Percentiles rank a stretch among this genome's conserved stretches.
Conservation (phyloP, 2,113 vertebrate genomes). For the Phrynosoma platyrhinos region DNA sequence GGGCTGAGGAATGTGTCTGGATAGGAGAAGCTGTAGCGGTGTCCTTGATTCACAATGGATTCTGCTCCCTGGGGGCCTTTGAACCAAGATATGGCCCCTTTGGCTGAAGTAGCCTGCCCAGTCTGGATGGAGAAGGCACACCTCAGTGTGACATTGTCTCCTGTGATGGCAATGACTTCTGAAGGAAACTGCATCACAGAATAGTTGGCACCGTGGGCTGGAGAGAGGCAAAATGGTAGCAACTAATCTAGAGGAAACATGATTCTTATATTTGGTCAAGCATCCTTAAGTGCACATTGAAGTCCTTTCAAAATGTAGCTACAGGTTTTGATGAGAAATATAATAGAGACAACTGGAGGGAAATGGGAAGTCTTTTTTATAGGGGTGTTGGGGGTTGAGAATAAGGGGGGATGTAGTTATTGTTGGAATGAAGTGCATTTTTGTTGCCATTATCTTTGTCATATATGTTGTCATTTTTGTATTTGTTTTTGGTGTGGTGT, state of each 20-base stretch:
- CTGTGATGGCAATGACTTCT: constrained; percentile 5
- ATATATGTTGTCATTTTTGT: too few relatives aligned
- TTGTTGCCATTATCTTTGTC: too few relatives aligned
- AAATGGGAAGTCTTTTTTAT: too few relatives aligned
- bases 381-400: too few relatives aligned
- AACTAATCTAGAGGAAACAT: background rate
- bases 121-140: constrained; percentile 20
- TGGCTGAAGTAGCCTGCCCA: background rate
- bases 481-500: too few relatives aligned
- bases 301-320: too few relatives aligned
- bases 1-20: constrained; percentile 35
- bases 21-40: constrained; percentile 46
- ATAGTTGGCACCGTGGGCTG: background rate
- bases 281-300: too few relatives aligned
- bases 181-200: constrained; percentile 25
- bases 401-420: too few relatives aligned
- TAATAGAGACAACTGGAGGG: too few relatives aligned
- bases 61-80: background rate
- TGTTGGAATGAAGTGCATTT: too few relatives aligned
- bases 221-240: background rate
- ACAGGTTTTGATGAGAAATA: too few relatives aligned
- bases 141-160: constrained; percentile 12
- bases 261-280: background rate
- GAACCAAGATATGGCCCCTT: constrained; percentile 42
- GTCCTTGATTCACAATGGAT: constrained; percentile 28